Conservation (phyloP, 53 echinoderm and acorn worm genomes). For the Zoroaster sp. region DNA sequence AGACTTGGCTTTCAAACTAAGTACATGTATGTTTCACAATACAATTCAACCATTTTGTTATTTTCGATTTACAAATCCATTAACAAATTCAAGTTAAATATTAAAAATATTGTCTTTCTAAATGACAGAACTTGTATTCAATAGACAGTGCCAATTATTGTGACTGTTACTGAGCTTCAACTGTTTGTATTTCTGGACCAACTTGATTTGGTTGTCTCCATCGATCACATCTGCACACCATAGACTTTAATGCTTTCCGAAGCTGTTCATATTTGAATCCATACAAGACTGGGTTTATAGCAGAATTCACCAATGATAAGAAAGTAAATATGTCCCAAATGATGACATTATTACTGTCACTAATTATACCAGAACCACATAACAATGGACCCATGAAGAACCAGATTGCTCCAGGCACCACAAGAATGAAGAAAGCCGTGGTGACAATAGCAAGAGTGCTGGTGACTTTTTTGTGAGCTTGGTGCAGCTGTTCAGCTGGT, state of each 20-base stretch:
- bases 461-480: constrained; percentile 41
- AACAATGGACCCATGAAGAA: too few relatives aligned
- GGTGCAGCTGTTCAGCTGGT: background rate
- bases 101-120: too few relatives aligned
- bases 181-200: too few relatives aligned
- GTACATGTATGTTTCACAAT: too few relatives aligned
- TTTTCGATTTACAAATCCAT: too few relatives aligned
- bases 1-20: too few relatives aligned
- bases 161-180: too few relatives aligned
- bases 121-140: too few relatives aligned
- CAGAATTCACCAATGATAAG: background rate
- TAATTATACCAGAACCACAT: too few relatives aligned
- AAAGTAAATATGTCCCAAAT: background rate
- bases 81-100: too few relatives aligned
- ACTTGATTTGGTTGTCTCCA: background rate
- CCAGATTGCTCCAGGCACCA: background rate
- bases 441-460: constrained; percentile 1
- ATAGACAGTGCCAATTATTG: too few relatives aligned
- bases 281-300: constrained; percentile 37
- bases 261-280: constrained; percentile 28
- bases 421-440: constrained; percentile 29
- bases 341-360: background rate
- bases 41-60: too few relatives aligned
- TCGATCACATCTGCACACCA: background rate
- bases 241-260: background rate